These are phyloP conservation scores for Cremastinae sp. DNA, from an alignment of 2,888 invertebrate species.

Conservation along the genomic window DNA sequence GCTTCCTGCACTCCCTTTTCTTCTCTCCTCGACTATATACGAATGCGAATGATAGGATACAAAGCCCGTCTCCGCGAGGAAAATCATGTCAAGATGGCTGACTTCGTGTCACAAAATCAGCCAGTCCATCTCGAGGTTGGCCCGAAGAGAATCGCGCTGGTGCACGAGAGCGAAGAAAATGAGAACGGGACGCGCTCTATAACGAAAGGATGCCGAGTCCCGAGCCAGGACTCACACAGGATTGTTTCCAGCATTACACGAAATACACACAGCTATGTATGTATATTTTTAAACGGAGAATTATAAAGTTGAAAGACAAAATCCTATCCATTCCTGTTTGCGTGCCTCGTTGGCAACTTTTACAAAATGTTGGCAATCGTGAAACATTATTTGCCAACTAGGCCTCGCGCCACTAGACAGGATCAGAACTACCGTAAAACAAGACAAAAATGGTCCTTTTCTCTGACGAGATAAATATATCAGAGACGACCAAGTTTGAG, in stretches of 20 bases:
- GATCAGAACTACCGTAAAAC: conserved; percentile 30
- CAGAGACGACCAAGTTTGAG: conserved; percentile 19
- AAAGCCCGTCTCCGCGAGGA: conserved; percentile 14
- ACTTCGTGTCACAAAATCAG: conserved; percentile 31
- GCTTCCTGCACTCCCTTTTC: no score
- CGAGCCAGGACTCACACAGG: conserved; percentile 53
- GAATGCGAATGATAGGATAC: background rate
- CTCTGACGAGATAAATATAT: conserved; percentile 33
- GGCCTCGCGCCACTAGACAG: conserved; percentile 53
- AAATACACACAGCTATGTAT: conserved; percentile 1
- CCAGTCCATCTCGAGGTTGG: conserved; percentile 7
- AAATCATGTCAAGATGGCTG: conserved; percentile 20
- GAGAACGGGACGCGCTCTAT: conserved; percentile 1
- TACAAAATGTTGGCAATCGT: conserved; percentile 45
- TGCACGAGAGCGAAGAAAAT: conserved; percentile 15
- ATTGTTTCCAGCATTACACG: conserved; percentile 36
- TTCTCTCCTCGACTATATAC: no score
- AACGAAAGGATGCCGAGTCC: conserved; percentile 33
- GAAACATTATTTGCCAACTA: conserved; percentile 54
- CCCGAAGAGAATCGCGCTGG: background rate
- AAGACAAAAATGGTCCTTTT: conserved; percentile 31
- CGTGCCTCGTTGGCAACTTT: conserved; percentile 48
- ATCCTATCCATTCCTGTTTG: conserved; percentile 14
- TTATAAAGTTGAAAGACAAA: conserved; percentile 13
- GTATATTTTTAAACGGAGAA: background rate